A percentile compares a stretch with the other conserved stretches of the same genome.
Conservation (phyloP, 2,888 invertebrate species). For the Dascillus cervinus region DNA sequence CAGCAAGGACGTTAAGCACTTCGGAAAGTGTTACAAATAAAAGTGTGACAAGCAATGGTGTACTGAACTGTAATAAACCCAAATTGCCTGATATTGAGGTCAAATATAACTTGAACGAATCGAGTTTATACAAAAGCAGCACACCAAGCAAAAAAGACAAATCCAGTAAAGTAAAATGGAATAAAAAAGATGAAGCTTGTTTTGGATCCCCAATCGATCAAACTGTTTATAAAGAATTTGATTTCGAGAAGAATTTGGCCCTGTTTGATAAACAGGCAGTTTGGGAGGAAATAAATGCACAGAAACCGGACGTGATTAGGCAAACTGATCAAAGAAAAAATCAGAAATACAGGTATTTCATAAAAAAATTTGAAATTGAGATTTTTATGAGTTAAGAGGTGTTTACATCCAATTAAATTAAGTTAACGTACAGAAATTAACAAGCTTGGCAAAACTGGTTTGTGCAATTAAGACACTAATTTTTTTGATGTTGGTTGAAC, state of each 20-base stretch:
- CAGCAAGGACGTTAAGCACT: slow-evolving; percentile 41
- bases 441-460: too few relatives aligned
- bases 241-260: slow-evolving; percentile 90
- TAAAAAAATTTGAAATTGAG: too few relatives aligned
- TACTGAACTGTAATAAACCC: slow-evolving; percentile 37
- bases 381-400: too few relatives aligned
- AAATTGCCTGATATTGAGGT: slow-evolving; percentile 39
- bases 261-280: slow-evolving; percentile 81
- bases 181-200: slow-evolving; percentile 62
- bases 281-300: slow-evolving; percentile 61
- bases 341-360: slow-evolving; percentile 38
- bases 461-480: too few relatives aligned
- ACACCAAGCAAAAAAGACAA: slow-evolving; percentile 48
- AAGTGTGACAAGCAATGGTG: slow-evolving; percentile 29
- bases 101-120: slow-evolving; percentile 10
- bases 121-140: slow-evolving; percentile 11
- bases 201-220: slow-evolving; percentile 67
- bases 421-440: too few relatives aligned
- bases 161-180: slow-evolving; percentile 41
- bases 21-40: slow-evolving; percentile 39
- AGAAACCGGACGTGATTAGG: slow-evolving; percentile 54
- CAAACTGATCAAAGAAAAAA: slow-evolving; percentile 41
- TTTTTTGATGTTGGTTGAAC: too few relatives aligned
- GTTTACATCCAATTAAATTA: too few relatives aligned
- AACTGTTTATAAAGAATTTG: slow-evolving; percentile 70